A percentile compares a stretch with the other conserved stretches of the same genome.
Conservation (phyloP, 2,797 vertebrate species). For the Schizopygopsis pylzovi region DNA sequence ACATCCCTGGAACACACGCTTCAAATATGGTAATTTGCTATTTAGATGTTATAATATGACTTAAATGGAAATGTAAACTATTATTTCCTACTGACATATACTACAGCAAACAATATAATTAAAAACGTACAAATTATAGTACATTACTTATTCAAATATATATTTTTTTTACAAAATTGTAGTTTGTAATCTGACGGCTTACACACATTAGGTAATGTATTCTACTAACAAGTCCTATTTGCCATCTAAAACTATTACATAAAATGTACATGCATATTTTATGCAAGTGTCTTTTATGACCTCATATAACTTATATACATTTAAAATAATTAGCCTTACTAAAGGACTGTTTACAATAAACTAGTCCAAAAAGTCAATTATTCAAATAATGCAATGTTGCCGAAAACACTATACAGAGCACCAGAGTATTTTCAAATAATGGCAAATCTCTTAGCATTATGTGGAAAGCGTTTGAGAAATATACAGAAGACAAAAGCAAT, state of each 20-base stretch:
- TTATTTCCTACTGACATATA: too few relatives aligned
- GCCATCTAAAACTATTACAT: background rate
- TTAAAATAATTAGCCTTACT: background rate
- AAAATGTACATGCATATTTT: background rate
- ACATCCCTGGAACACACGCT: slow-evolving; percentile 39
- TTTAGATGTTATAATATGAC: background rate
- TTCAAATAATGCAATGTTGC: background rate
- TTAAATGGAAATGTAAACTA: background rate
- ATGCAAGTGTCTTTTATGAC: background rate
- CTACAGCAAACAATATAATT: too few relatives aligned
- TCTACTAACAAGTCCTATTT: too few relatives aligned
- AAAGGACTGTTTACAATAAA: background rate
- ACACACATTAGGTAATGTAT: too few relatives aligned
- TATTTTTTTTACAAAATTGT: too few relatives aligned
- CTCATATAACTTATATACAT: background rate
- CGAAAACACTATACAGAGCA: background rate
- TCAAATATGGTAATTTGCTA: background rate
- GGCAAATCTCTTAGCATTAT: background rate
- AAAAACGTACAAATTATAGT: too few relatives aligned
- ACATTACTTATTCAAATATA: too few relatives aligned
- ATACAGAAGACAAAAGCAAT: background rate
- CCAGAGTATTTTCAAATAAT: background rate
- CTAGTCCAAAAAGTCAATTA: background rate
- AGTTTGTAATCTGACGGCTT: too few relatives aligned
- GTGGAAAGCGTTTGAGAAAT: background rate